A percentile compares a stretch with the other conserved stretches of the same genome.
Conservation (phyloP, 1,140 invertebrate species). For the Battus philenor region DNA sequence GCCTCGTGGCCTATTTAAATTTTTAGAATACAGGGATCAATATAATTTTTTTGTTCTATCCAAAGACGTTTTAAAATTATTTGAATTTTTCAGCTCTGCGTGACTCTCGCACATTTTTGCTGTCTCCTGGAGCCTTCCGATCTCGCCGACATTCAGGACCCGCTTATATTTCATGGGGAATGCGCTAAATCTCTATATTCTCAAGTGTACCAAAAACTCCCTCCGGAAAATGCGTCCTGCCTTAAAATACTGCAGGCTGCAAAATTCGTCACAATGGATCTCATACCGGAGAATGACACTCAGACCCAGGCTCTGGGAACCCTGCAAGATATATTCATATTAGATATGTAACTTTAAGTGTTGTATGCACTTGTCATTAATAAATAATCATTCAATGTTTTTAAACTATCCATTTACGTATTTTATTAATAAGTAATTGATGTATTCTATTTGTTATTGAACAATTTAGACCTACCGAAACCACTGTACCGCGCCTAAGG, state of each 20-base stretch:
- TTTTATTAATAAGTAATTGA: no score
- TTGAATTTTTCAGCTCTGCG: constrained; percentile 68
- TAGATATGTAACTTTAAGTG: constrained; percentile 65
- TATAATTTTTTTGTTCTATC: no score
- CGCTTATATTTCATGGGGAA: constrained; percentile 60
- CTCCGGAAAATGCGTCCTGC: constrained; percentile 63
- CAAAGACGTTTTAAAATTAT: no score
- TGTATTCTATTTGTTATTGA: no score
- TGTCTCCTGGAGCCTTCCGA: constrained; percentile 56
- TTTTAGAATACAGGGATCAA: no score
- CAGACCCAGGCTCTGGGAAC: constrained; percentile 58
- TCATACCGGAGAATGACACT: constrained; percentile 40
- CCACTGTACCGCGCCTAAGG: no score
- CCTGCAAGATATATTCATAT: constrained; percentile 70
- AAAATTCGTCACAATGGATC: constrained; percentile 66
- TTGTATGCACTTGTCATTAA: no score
- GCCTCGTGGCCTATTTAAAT: no score
- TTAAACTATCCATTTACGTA: no score
- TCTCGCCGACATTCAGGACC: constrained; percentile 59
- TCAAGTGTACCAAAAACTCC: constrained; percentile 56
- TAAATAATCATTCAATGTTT: no score
- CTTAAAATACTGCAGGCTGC: constrained; percentile 63
- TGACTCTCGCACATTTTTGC: constrained; percentile 63
- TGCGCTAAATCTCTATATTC: constrained; percentile 52
- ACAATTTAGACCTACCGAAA: no score